Evolutionary conservation across 2,113 vertebrate species (phyloP).

Genomic region (Urocolius indicus): DNA sequence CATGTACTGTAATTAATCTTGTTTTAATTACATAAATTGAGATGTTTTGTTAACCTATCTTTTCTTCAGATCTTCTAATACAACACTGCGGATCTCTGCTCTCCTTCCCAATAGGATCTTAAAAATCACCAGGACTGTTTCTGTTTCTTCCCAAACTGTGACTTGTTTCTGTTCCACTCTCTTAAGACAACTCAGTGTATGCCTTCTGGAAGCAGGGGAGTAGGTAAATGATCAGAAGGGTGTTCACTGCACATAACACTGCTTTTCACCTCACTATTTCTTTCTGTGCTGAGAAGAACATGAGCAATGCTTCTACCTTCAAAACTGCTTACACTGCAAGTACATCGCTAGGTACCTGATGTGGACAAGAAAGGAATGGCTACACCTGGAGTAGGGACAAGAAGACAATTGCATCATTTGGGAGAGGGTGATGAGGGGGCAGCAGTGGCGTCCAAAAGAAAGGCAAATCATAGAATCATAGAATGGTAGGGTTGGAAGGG

Average conservation of each 20-base stretch:
- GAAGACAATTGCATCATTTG: neutral
- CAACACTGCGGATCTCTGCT: neutral
- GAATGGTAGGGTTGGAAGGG: too few species aligned
- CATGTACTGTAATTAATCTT: neutral
- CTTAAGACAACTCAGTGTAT: neutral
- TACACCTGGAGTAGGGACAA: neutral
- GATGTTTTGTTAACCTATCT: neutral
- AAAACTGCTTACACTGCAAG: neutral
- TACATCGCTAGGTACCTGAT: neutral
- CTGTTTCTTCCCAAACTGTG: neutral
- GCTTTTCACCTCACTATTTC: neutral
- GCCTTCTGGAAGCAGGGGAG: neutral
- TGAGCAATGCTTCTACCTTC: neutral
- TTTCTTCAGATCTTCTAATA: neutral
- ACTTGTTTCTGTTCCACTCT: neutral
- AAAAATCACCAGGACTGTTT: neutral
- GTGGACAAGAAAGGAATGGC: neutral
- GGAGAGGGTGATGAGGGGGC: neutral
- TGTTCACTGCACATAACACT: neutral
- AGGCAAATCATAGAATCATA: neutral
- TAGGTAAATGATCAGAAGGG: neutral
- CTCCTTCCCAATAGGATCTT: neutral
- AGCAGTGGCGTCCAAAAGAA: neutral
- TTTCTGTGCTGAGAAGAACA: neutral
- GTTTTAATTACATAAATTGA: neutral